These are phyloP conservation scores for Callyntrura sp. DNA, from an alignment of 2,888 invertebrate genomes.

Conservation along the genomic window DNA sequence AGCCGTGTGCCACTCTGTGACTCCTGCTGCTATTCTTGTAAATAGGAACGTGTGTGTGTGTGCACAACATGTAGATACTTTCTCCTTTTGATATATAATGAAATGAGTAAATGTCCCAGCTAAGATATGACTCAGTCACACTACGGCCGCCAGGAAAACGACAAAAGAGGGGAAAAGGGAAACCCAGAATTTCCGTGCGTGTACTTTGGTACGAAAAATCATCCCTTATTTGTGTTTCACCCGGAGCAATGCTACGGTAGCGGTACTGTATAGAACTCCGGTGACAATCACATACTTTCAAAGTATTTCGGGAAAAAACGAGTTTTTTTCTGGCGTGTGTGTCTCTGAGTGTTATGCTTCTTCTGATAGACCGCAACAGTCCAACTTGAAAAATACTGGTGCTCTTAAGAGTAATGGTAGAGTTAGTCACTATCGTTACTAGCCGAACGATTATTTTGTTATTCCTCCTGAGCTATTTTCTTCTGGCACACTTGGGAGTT, in stretches of 20 bases:
- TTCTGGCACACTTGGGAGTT: constrained; percentile 2
- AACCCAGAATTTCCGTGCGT: constrained; percentile 19
- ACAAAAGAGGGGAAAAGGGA: constrained; percentile 33
- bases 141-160: neutral
- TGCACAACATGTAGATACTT: neutral
- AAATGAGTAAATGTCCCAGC: constrained; percentile 42
- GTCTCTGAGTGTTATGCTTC: too few species aligned
- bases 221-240: constrained; percentile 40
- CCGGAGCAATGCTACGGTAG: neutral
- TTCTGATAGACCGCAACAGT: too few species aligned
- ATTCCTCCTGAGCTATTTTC: constrained; percentile 54
- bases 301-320: neutral
- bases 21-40: constrained; percentile 35
- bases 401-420: neutral
- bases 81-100: neutral
- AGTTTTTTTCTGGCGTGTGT: constrained; percentile 6
- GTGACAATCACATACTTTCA: constrained; percentile 43
- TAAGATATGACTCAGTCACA: constrained; percentile 39
- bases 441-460: neutral
- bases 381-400: neutral
- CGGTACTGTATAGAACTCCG: neutral
- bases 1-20: neutral
- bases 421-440: neutral
- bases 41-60: neutral
- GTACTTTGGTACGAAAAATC: neutral